A percentile compares a stretch with the other conserved stretches of the same genome.
Conservation (phyloP, 1,140 invertebrate genomes). For the Antheraea pernyi region DNA sequence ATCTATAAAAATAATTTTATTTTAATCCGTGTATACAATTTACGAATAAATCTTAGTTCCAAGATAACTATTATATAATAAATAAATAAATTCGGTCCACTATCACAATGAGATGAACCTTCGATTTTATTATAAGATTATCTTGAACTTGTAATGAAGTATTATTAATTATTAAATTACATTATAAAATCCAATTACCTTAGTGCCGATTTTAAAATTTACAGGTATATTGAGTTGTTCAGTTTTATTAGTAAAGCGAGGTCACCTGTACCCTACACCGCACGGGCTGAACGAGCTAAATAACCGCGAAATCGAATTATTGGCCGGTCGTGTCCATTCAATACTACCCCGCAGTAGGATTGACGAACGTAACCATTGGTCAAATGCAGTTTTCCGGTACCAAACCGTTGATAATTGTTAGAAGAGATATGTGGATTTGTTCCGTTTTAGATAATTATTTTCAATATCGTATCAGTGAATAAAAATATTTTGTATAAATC, state of each 20-base stretch:
- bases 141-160: not conserved
- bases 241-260: slow-evolving; percentile 50
- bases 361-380: slow-evolving; percentile 46
- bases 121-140: not conserved
- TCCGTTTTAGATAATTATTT: not conserved
- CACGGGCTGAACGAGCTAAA: slow-evolving; percentile 54
- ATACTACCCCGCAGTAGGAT: slow-evolving; percentile 52
- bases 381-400: slow-evolving; percentile 38
- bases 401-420: slow-evolving; percentile 42
- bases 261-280: slow-evolving; percentile 52
- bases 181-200: too few species aligned
- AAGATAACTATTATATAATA: too few species aligned
- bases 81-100: too few species aligned
- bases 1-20: too few species aligned
- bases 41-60: too few species aligned
- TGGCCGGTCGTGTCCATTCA: slow-evolving; percentile 55
- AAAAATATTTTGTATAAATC: too few species aligned
- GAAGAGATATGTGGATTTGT: slow-evolving; percentile 24
- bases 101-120: too few species aligned
- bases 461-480: too few species aligned
- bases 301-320: slow-evolving; percentile 73
- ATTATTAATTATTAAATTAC: too few species aligned
- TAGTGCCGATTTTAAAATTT: not conserved
- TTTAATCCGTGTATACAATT: too few species aligned
- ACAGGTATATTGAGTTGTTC: slow-evolving; percentile 37